phyloP scores from a whole-genome alignment of 2,113 vertebrate genomes.

The Eudyptes chrysolophus region DNA sequence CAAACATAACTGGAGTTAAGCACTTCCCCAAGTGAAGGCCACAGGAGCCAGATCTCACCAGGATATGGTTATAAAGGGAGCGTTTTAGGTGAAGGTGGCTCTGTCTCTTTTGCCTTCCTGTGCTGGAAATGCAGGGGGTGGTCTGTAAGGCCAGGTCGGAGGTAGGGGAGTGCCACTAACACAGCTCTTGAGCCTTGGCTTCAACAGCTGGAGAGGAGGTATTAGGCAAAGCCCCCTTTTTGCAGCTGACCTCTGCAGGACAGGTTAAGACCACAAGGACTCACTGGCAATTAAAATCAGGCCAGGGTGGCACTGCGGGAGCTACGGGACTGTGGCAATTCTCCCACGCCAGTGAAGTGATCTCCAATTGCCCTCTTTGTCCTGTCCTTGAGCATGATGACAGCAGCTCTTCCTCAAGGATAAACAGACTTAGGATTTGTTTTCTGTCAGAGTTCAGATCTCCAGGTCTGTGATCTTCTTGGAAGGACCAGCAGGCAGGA shows the following conservation, averaged over 20 bases:
- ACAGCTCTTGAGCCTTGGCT: not conserved
- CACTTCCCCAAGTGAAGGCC: not conserved
- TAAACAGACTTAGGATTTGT: not conserved
- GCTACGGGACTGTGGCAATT: not conserved
- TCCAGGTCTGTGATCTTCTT: not conserved
- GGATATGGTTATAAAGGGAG: not conserved
- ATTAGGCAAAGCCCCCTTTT: not conserved
- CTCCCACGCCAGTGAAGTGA: not conserved
- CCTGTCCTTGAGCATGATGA: not conserved
- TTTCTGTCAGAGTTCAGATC: not conserved
- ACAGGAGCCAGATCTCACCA: not conserved
- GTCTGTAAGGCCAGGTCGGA: not conserved
- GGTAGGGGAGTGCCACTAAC: not conserved
- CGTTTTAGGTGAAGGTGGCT: accelerated
- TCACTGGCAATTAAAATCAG: not conserved
- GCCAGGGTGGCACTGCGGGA: not conserved
- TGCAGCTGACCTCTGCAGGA: not conserved
- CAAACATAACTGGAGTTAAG: not conserved
- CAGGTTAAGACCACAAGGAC: not conserved
- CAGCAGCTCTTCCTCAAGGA: not conserved
- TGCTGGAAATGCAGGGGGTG: not conserved
- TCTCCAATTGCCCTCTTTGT: not conserved
- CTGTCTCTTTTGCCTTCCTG: not conserved
- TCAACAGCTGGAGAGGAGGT: not conserved
- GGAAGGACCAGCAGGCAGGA: not conserved